Evolutionary conservation across 1,140 invertebrate genomes (phyloP).

Genomic region (Pseudomyrmex sp.): DNA sequence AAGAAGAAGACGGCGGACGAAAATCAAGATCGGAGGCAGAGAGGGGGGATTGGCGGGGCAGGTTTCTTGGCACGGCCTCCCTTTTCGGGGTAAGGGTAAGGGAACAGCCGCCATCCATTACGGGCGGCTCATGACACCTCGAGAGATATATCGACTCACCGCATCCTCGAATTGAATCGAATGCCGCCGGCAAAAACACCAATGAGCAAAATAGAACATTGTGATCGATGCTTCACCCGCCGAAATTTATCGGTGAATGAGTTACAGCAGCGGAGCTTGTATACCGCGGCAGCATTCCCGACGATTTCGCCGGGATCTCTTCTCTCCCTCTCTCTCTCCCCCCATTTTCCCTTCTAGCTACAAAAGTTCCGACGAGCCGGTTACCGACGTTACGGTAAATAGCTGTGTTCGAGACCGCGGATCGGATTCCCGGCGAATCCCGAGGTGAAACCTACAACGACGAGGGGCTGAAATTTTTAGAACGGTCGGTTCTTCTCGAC

Average conservation of each 20-base stretch:
- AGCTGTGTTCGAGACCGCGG: constrained; percentile 57
- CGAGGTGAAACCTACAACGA: neutral
- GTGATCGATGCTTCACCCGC: constrained; percentile 82
- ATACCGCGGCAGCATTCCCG: constrained; percentile 59
- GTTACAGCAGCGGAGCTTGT: constrained; percentile 76
- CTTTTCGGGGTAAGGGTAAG: constrained; percentile 82
- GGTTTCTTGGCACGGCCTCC: constrained; percentile 83
- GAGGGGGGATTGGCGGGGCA: constrained; percentile 75
- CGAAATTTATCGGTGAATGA: constrained; percentile 84
- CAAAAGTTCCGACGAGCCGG: constrained; percentile 62
- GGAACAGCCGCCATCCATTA: constrained; percentile 84
- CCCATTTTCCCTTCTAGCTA: constrained; percentile 67
- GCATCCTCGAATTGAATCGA: constrained; percentile 85
- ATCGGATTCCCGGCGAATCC: constrained; percentile 40
- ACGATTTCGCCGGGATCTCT: constrained; percentile 58
- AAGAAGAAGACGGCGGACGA: constrained; percentile 58
- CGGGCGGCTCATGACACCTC: constrained; percentile 83
- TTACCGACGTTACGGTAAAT: constrained; percentile 66
- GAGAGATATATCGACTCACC: constrained; percentile 84
- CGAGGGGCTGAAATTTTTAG: constrained; percentile 7
- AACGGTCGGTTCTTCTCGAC: constrained; percentile 15
- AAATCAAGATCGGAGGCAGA: constrained; percentile 69
- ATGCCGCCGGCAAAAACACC: constrained; percentile 84
- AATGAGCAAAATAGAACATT: constrained; percentile 85
- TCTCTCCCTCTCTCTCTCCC: no score